Percentiles rank a stretch among this genome's conserved stretches.
Evolutionary conservation across 53 echinoderm and acorn worm species (phyloP).

Genomic region (Echinometra lucunter): DNA sequence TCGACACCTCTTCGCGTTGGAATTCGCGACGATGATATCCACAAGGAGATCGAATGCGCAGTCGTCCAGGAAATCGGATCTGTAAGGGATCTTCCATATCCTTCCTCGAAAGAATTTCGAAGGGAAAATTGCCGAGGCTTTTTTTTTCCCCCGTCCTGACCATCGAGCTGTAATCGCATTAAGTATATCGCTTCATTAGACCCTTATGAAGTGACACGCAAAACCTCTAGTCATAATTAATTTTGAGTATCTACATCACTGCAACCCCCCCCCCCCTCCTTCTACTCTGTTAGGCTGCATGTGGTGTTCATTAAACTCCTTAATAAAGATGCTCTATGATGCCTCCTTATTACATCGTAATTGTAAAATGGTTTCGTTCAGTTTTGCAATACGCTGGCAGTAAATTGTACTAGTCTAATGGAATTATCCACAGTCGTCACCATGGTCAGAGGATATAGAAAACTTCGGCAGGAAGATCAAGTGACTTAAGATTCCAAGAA

Average conservation of each 20-base stretch:
- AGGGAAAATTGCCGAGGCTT: conserved; percentile 1
- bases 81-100: background rate
- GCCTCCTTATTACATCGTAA: background rate
- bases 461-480: background rate
- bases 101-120: background rate
- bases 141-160: conserved; percentile 18
- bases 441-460: no score
- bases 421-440: background rate
- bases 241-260: conserved; percentile 12
- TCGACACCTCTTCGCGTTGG: conserved; percentile 1
- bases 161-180: conserved; percentile 50
- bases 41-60: background rate
- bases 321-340: background rate
- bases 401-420: background rate
- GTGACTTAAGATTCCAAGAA: background rate
- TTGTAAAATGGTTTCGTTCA: background rate
- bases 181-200: conserved; percentile 46
- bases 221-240: conserved; percentile 42
- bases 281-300: background rate
- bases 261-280: background rate
- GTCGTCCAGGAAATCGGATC: conserved; percentile 10
- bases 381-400: background rate
- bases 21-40: conserved; percentile 10
- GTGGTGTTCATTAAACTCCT: background rate
- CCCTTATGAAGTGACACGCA: conserved; percentile 43